Conservation (phyloP, 2,797 vertebrate species). For the Pteronotus mesoamericanus region DNA sequence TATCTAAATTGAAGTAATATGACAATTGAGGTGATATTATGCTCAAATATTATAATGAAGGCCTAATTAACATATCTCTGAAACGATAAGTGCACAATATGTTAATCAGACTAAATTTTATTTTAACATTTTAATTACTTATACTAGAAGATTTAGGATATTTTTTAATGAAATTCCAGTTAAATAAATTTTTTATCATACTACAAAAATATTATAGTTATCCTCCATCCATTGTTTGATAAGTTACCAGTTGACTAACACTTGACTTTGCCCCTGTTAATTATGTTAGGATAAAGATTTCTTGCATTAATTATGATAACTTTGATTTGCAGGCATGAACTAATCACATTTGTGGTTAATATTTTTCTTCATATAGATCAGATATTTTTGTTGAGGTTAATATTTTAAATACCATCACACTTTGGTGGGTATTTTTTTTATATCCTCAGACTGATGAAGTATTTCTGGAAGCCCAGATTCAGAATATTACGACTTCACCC, state of each 20-base stretch:
- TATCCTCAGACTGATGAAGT: slow-evolving; percentile 94
- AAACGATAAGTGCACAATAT: not conserved
- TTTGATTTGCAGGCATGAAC: slow-evolving; percentile 93
- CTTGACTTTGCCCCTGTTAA: slow-evolving; percentile 80
- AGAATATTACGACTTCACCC: slow-evolving; percentile 98
- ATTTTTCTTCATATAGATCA: slow-evolving; percentile 74
- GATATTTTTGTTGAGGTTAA: slow-evolving; percentile 55
- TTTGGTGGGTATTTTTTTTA: slow-evolving; percentile 68
- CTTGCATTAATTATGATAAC: slow-evolving; percentile 83
- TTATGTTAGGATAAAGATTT: slow-evolving; percentile 81
- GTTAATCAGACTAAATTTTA: not conserved
- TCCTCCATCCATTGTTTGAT: slow-evolving; percentile 86
- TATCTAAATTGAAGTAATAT: not conserved
- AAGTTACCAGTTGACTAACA: slow-evolving; percentile 83
- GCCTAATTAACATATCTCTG: not conserved
- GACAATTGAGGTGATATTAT: not conserved
- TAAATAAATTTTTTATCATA: slow-evolving; percentile 44
- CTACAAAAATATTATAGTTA: slow-evolving; percentile 42
- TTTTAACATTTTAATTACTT: slow-evolving; percentile 4
- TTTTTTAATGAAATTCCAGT: slow-evolving; percentile 32
- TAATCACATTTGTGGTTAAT: slow-evolving; percentile 87
- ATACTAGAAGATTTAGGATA: slow-evolving; percentile 16
- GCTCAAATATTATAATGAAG: not conserved
- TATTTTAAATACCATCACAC: slow-evolving; percentile 45
- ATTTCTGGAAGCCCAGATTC: slow-evolving; percentile 99